Base-by-base conservation (phyloP, 2,888 invertebrate genomes). In the Parnassius orleans region DNA sequence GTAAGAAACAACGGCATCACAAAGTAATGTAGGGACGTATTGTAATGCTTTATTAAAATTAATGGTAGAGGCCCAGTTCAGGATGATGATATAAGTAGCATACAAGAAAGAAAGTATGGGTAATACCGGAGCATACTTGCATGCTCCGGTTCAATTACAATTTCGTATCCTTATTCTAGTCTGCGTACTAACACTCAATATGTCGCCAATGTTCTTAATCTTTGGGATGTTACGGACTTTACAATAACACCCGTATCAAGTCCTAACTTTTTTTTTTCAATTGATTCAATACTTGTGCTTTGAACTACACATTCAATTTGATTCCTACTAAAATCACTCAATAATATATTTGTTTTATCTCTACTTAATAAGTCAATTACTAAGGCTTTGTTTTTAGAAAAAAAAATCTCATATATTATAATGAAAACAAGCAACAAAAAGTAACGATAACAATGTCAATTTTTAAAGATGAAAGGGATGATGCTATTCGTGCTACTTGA, bases 211-310 rank as follows among this genome's bases (percentile, higher is more conserved):
- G n/a, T 41, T 44, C 9, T 55, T 41, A 19, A 10, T 33, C 33
- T 33, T 46, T 15, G 14, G 15, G 52, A 52, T 53, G 62, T 54
- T 54, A 58, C 33, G 53, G 53, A 58, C 53, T 54, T 43, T 48
- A 46, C 12, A 60, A 42, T 57, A 61, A 57, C 57, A 53, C 48
- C 14, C 43, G 41, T 11, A 48, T 33, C 33, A 48, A 54, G 58
- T 54, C 54, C 50, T 62, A 58, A 50, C 44, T 43, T 50, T 54
- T 56, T 44, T 12, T 51, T 11, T 33, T 9, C 50, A 54, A 44
- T 53, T 53, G 47, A 47, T 53, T 33, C 41, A 33, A 51, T 44
- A 61, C 58, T 58, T 62, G 62, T 62, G 62, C 62, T 62, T 57
- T 44, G 50, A 51, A 62, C 62, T 19, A 50, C 53, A 19, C 11